Base-by-base conservation (phyloP, 1,140 invertebrate species). In the Drosophila ficusphila region DNA sequence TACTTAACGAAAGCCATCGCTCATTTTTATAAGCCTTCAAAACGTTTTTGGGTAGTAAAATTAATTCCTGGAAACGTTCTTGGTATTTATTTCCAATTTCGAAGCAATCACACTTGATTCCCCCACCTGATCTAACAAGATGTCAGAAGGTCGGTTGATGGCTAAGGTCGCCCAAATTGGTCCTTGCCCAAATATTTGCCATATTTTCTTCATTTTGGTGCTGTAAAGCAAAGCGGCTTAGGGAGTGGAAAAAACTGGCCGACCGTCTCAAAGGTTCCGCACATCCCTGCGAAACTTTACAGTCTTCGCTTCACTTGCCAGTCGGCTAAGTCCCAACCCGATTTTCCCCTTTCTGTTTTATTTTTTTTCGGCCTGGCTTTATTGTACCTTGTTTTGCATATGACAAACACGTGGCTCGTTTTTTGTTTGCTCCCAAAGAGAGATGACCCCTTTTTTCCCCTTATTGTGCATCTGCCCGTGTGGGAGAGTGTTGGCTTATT, bases 371-470 rank as follows among this genome's bases (percentile, higher is more conserved):
- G 9, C 29, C 31, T 7, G 21, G 46, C 33, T 18, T 56, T 7
- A 21, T 27, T 23, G 27, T 34, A 48, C 25, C 58, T 42, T 62
- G 36, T 61, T 68, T 58, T 68, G 56, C 48, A 74, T 73, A 74
- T 64, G 58, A 48, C 49, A 52, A 73, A 73, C 70, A 64, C 69
- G 60, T 58, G 79, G 61, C 56, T 69, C 60, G 78, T 53, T 39
- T 61, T 67, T 51, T 79, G 79, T 85, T 85, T 79, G 76, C 47
- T 38, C 49, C 82, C 67, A 38, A 54, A 52, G 41, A 53, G 68
- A 85, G 79, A 85, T 83, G 51, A 85, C 76, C 79, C 75, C 79
- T 86, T 85, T 78, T 74, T 47, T 4, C 14, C 23, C 39, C 39
- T 54, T 72, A 18, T 46, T 61, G 25, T 52, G 47, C 36, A 14